Conservation (phyloP, 2,888 invertebrate species). For the Elegia similella region DNA sequence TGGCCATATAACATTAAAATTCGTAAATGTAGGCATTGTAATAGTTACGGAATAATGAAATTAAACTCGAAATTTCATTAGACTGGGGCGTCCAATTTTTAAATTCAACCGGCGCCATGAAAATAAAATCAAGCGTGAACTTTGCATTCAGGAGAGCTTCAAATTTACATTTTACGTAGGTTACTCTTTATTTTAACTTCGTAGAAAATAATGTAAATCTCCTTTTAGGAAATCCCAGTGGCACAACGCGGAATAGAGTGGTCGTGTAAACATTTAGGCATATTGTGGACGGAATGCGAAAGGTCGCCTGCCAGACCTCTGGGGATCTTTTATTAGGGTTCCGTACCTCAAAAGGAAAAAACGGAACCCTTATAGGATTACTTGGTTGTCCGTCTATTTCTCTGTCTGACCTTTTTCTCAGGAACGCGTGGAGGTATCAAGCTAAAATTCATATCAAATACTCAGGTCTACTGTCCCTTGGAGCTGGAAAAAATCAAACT, state of each 20-base stretch:
- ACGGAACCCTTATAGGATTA: too few species aligned
- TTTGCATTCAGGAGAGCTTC: constrained; percentile 54
- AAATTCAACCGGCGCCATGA: constrained; percentile 55
- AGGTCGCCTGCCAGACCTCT: not conserved
- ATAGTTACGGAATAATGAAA: not conserved
- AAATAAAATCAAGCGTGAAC: constrained; percentile 69
- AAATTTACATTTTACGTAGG: constrained; percentile 59
- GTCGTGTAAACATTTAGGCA: not conserved
- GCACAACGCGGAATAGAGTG: not conserved
- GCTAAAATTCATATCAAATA: too few species aligned
- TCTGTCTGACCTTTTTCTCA: too few species aligned
- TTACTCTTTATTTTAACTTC: constrained; percentile 52
- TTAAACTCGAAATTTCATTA: not conserved
- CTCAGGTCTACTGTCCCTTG: too few species aligned
- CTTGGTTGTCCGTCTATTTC: too few species aligned
- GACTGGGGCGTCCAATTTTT: constrained; percentile 37
- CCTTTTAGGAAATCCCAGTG: constrained; percentile 41
- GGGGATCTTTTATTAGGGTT: too few species aligned
- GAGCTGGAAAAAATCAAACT: too few species aligned
- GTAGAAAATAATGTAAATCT: constrained; percentile 60
- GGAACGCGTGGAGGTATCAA: too few species aligned
- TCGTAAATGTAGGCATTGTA: too few species aligned
- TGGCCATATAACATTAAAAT: too few species aligned
- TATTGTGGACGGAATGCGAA: not conserved
- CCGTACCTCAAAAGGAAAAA: too few species aligned